Percentiles rank a stretch among this genome's conserved stretches.
These are phyloP conservation scores for Callosobruchus maculatus DNA, from an alignment of 2,888 invertebrate genomes.

Conservation along the genomic window DNA sequence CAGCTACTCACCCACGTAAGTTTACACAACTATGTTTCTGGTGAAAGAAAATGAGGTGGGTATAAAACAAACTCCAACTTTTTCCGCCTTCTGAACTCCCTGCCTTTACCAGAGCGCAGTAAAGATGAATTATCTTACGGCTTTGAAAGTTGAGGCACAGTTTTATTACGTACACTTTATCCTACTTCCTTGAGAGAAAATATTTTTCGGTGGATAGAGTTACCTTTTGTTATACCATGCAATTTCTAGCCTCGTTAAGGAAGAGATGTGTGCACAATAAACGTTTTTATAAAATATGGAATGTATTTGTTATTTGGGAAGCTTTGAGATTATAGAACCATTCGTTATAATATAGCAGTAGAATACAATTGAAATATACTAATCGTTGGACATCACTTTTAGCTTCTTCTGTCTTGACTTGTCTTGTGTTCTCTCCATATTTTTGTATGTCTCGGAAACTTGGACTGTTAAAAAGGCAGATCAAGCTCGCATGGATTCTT, in stretches of 20 bases:
- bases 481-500: no score
- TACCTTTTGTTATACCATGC: background rate
- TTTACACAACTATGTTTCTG: background rate
- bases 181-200: background rate
- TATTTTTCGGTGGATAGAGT: background rate
- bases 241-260: background rate
- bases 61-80: slow-evolving; percentile 1
- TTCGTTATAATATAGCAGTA: no score
- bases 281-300: background rate
- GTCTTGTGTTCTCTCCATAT: no score
- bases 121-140: background rate
- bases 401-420: no score
- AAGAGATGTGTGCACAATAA: background rate
- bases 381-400: no score
- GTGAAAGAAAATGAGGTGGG: background rate
- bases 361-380: no score
- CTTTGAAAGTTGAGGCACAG: background rate
- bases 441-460: no score
- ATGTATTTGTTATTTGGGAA: background rate
- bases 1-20: no score
- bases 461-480: no score
- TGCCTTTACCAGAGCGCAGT: background rate
- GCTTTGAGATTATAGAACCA: no score
- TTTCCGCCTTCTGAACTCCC: background rate
- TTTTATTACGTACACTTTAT: background rate